Evolutionary conservation across 2,888 invertebrate species (phyloP).

Genomic region (Pherbina coryleti): DNA sequence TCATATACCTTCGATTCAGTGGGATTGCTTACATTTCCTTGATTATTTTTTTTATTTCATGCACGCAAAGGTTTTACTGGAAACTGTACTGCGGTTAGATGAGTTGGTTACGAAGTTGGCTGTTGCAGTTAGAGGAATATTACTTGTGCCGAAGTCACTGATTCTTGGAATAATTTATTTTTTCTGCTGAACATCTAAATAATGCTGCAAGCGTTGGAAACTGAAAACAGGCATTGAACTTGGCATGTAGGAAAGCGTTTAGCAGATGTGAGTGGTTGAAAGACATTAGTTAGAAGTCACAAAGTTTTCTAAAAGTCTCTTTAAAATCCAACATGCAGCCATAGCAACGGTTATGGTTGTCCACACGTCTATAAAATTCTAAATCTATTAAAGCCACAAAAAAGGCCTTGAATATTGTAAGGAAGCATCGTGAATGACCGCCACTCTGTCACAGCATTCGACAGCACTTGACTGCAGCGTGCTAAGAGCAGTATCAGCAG

Average conservation of each 20-base stretch:
- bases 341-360: no score
- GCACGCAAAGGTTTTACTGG: background rate
- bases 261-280: background rate
- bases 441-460: background rate
- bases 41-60: no score
- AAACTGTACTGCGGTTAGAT: slow-evolving; percentile 3
- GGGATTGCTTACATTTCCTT: no score
- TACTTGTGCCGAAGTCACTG: background rate
- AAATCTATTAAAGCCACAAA: no score
- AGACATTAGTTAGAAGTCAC: no score
- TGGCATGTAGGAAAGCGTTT: background rate
- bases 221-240: slow-evolving; percentile 13
- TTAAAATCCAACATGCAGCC: no score
- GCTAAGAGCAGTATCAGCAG: background rate
- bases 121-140: background rate
- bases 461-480: background rate
- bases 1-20: no score
- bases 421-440: background rate
- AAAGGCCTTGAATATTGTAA: no score
- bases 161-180: slow-evolving; percentile 16
- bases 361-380: no score
- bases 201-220: background rate
- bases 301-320: no score
- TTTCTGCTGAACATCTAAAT: background rate
- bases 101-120: background rate